Percentiles rank a stretch among this genome's conserved stretches.
Conservation (phyloP, 2,797 vertebrate genomes). For the Danio choprae region DNA sequence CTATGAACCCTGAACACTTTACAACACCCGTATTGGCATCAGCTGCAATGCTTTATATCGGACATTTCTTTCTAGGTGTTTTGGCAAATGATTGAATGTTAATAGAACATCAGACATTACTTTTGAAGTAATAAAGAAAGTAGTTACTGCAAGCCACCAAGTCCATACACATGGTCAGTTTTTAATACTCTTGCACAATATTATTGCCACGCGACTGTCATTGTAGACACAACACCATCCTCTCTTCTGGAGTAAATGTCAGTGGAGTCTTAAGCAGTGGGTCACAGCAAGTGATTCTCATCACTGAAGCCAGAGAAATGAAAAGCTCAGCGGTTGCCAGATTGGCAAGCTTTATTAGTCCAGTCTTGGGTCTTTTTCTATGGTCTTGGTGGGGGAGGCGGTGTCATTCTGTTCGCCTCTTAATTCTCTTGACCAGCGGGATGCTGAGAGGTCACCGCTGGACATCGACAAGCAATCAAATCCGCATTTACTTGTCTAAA, state of each 20-base stretch:
- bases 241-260: conserved; percentile 52
- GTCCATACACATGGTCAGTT: background rate
- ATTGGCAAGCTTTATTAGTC: conserved; percentile 53
- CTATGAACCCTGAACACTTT: conserved; percentile 16
- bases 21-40: background rate
- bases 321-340: conserved; percentile 58
- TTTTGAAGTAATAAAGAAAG: background rate
- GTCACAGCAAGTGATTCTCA: conserved; percentile 45
- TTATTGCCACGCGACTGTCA: background rate
- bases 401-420: conserved; percentile 56
- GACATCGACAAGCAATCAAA: conserved; percentile 68
- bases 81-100: background rate
- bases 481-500: conserved; percentile 68
- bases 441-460: conserved; percentile 55
- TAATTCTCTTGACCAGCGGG: conserved; percentile 64
- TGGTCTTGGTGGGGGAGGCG: conserved; percentile 26
- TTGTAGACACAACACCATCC: conserved; percentile 27
- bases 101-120: background rate
- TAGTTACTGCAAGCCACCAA: background rate
- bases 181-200: background rate
- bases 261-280: conserved; percentile 41
- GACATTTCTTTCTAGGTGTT: background rate
- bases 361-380: conserved; percentile 39
- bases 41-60: background rate
- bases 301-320: conserved; percentile 45